phyloP scores from a whole-genome alignment of 1,140 invertebrate species.

The Paramacrobiotus metropolitanus region DNA sequence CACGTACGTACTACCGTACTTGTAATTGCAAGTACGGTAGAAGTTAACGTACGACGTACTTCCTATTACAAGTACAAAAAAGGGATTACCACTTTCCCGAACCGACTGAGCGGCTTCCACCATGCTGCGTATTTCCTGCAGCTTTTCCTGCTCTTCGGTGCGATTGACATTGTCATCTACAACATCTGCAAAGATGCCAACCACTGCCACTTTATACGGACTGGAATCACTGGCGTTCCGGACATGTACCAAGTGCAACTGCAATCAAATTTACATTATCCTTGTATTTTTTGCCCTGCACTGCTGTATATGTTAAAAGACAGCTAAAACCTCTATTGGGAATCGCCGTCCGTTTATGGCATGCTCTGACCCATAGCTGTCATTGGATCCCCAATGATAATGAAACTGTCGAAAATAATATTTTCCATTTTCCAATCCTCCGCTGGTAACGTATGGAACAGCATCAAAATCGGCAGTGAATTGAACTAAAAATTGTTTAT shows the following conservation, averaged over 20 bases:
- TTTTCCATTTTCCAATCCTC: constrained; percentile 33
- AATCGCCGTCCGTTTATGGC: constrained; percentile 40
- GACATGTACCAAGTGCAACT: neutral
- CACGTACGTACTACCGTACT: no score
- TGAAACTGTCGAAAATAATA: constrained; percentile 59
- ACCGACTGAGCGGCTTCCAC: no score
- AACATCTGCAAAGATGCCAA: neutral
- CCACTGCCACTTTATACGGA: neutral
- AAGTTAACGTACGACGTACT: no score
- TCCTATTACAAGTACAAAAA: no score
- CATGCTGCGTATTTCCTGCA: no score
- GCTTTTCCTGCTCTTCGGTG: neutral
- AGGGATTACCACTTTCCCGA: no score
- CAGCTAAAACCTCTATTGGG: constrained; percentile 20
- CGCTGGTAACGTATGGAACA: constrained; percentile 30
- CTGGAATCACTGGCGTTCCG: neutral
- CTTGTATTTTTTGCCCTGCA: no score
- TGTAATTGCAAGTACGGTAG: no score
- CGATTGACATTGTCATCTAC: neutral
- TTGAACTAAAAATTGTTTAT: neutral
- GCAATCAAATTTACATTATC: no score
- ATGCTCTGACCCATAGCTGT: constrained; percentile 61
- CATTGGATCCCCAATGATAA: constrained; percentile 61
- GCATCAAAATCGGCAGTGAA: neutral
- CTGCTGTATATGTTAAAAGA: no score